A percentile compares a stretch with the other conserved stretches of the same genome.
phyloP scores from a whole-genome alignment of 1,140 invertebrate species.

The Leptonema lineaticorne region DNA sequence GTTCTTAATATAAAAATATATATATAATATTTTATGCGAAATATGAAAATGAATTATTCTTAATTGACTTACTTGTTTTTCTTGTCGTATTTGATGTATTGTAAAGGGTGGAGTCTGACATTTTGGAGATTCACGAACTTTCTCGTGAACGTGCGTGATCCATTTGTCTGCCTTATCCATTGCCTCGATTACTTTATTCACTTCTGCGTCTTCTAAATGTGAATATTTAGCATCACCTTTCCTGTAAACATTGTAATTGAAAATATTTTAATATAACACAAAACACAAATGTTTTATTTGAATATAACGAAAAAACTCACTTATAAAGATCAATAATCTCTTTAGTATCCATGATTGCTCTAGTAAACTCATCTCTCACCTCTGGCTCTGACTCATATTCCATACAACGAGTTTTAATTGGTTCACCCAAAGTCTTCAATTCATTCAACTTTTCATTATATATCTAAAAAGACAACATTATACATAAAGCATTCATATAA shows the following conservation, averaged over 20 bases:
- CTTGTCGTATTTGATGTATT: constrained; percentile 71
- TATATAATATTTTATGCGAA: too few relatives aligned
- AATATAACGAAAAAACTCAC: constrained; percentile 44
- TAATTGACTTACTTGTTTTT: constrained; percentile 70
- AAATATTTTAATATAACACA: not conserved
- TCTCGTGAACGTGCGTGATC: constrained; percentile 70
- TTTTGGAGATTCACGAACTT: constrained; percentile 61
- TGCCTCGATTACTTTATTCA: constrained; percentile 67
- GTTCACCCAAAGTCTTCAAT: constrained; percentile 73
- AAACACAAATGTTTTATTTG: not conserved
- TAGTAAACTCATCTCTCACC: constrained; percentile 75
- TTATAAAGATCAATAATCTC: constrained; percentile 73
- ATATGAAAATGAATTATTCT: not conserved
- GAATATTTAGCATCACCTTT: constrained; percentile 77
- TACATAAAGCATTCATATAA: constrained; percentile 59
- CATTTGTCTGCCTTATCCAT: constrained; percentile 66
- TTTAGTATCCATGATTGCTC: constrained; percentile 69
- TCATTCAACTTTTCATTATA: constrained; percentile 61
- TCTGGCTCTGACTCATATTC: constrained; percentile 76
- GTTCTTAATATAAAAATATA: too few relatives aligned
- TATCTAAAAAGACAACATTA: constrained; percentile 45
- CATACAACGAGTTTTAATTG: constrained; percentile 75
- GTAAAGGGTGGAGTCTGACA: constrained; percentile 71
- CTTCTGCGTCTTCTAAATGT: constrained; percentile 79
- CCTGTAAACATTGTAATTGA: constrained; percentile 45